Conservation (phyloP, 2,888 invertebrate species). For the Cryptocheilus praepositus region DNA sequence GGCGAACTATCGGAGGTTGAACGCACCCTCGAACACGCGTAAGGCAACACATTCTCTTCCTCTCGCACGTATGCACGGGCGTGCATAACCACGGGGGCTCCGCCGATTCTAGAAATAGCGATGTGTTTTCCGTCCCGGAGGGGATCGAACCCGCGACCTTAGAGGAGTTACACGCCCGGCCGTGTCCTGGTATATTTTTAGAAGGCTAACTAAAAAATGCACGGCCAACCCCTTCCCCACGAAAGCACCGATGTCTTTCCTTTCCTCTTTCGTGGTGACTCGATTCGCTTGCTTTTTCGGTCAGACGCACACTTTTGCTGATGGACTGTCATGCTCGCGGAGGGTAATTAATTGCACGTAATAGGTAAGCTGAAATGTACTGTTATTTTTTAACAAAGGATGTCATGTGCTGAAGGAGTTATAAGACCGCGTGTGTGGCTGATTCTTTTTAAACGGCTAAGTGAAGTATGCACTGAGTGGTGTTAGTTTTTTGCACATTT, state of each 20-base stretch:
- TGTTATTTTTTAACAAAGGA: no score
- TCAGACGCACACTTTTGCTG: no score
- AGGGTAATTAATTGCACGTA: no score
- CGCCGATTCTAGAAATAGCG: slow-evolving; percentile 68
- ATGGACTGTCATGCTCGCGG: no score
- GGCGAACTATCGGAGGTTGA: slow-evolving; percentile 29
- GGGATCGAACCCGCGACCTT: slow-evolving; percentile 72
- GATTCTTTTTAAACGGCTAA: no score
- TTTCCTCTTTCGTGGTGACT: no score
- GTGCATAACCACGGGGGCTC: slow-evolving; percentile 43
- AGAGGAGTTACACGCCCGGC: slow-evolving; percentile 54
- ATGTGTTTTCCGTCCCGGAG: slow-evolving; percentile 66
- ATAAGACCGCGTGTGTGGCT: no score
- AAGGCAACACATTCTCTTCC: background rate
- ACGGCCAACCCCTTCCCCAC: slow-evolving; percentile 7
- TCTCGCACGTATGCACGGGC: slow-evolving; percentile 29
- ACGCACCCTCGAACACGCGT: slow-evolving; percentile 32
- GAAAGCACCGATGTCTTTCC: background rate
- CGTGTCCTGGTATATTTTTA: slow-evolving; percentile 54
- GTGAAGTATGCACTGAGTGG: no score
- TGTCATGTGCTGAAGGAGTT: no score
- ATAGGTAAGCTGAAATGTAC: no score
- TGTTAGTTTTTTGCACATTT: no score
- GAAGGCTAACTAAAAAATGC: slow-evolving; percentile 41
- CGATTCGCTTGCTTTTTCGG: no score